A percentile compares a stretch with the other conserved stretches of the same genome.
These are phyloP conservation scores for Tympanoctomys barrerae DNA, from an alignment of 2,797 vertebrate genomes.

Conservation along the genomic window DNA sequence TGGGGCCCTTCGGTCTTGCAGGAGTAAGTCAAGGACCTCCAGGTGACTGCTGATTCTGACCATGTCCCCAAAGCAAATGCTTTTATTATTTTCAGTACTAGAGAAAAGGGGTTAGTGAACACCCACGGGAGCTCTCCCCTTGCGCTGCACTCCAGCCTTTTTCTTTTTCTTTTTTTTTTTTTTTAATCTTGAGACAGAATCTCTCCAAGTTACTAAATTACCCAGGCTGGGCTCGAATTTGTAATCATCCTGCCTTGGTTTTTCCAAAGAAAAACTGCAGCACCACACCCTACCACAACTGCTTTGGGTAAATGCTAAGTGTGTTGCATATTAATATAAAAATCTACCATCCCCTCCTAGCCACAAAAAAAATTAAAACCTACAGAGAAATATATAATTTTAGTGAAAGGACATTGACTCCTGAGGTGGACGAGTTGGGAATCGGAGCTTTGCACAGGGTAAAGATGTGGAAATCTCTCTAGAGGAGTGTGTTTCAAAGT, in stretches of 20 bases:
- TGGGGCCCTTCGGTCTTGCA: not conserved
- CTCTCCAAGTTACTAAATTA: not conserved
- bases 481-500: accelerated
- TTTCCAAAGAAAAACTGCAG: not conserved
- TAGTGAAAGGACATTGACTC: not conserved
- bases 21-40: not conserved
- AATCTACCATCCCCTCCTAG: not conserved
- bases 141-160: not conserved
- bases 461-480: not conserved
- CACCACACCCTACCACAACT: not conserved
- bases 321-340: not conserved
- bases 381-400: not conserved
- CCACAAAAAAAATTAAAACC: not conserved
- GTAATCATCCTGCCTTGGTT: not conserved
- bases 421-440: not conserved
- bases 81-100: not conserved
- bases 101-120: not conserved
- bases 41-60: not conserved
- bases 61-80: not conserved
- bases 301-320: not conserved
- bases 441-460: not conserved
- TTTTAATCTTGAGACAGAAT: not conserved
- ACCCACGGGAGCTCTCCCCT: too few species aligned
- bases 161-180: not conserved
- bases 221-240: not conserved